Conservation (phyloP, 2,888 invertebrate genomes). For the Rhamphomyia laevipes region DNA sequence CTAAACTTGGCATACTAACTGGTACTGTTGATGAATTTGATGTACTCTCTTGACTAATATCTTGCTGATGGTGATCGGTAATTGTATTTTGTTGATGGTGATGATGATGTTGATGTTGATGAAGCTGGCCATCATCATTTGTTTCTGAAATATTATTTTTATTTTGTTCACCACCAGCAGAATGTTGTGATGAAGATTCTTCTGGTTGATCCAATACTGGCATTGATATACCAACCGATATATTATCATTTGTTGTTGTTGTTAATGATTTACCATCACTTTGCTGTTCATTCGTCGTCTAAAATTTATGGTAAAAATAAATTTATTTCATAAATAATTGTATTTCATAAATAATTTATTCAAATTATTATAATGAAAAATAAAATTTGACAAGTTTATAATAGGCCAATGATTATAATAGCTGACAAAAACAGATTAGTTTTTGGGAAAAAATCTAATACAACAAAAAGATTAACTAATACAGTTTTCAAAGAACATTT, state of each 20-base stretch:
- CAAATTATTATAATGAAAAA: neutral
- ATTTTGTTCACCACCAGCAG: slow-evolving; percentile 8
- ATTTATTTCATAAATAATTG: no score
- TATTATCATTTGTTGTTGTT: slow-evolving; percentile 19
- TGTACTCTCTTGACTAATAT: no score
- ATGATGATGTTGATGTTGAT: neutral
- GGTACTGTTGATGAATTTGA: slow-evolving; percentile 22
- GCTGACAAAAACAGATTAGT: no score
- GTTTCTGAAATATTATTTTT: neutral
- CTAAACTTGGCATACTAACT: slow-evolving; percentile 38
- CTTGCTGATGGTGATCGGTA: slow-evolving; percentile 5
- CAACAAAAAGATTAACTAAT: no score
- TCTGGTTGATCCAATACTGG: slow-evolving; percentile 35
- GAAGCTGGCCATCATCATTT: slow-evolving; percentile 1
- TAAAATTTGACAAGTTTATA: neutral
- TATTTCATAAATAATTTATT: no score
- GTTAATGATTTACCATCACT: slow-evolving; percentile 9
- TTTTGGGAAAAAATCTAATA: no score
- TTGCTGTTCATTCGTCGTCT: no score
- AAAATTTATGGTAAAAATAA: no score
- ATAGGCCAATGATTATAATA: no score
- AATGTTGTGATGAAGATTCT: slow-evolving; percentile 16
- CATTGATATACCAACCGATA: slow-evolving; percentile 37
- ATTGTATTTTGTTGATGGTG: neutral
- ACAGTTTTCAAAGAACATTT: no score